Conservation (phyloP, 2,797 vertebrate species). For the Liasis olivaceus region DNA sequence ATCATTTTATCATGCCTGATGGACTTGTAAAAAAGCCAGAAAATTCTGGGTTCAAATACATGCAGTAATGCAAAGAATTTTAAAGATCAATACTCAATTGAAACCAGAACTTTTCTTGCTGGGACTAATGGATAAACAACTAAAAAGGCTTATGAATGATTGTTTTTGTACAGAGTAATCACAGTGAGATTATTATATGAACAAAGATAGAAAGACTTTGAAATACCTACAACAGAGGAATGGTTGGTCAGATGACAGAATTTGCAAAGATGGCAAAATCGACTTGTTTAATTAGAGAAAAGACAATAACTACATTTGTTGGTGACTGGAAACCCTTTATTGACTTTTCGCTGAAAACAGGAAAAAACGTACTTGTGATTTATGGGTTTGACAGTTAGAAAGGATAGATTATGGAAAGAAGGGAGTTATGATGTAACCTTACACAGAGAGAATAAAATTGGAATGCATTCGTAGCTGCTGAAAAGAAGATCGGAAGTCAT, state of each 20-base stretch:
- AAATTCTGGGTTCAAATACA: not conserved
- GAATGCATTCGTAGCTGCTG: not conserved
- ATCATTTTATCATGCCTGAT: not conserved
- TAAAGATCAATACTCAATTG: not conserved
- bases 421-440: not conserved
- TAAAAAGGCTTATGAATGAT: not conserved
- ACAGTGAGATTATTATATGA: not conserved
- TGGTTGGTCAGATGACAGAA: not conserved
- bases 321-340: not conserved
- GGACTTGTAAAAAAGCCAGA: not conserved
- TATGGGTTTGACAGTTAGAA: not conserved
- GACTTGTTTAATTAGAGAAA: not conserved
- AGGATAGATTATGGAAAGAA: not conserved
- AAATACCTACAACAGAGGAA: not conserved
- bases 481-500: not conserved
- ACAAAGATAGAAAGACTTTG: not conserved
- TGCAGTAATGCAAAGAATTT: not conserved
- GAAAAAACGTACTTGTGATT: not conserved
- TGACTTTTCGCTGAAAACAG: not conserved
- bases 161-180: not conserved
- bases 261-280: not conserved
- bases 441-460: not conserved
- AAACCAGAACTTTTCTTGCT: not conserved
- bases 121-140: not conserved
- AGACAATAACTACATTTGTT: not conserved